phyloP scores from a whole-genome alignment of 1,140 invertebrate species.

The Hyposmocoma kahamanoa region DNA sequence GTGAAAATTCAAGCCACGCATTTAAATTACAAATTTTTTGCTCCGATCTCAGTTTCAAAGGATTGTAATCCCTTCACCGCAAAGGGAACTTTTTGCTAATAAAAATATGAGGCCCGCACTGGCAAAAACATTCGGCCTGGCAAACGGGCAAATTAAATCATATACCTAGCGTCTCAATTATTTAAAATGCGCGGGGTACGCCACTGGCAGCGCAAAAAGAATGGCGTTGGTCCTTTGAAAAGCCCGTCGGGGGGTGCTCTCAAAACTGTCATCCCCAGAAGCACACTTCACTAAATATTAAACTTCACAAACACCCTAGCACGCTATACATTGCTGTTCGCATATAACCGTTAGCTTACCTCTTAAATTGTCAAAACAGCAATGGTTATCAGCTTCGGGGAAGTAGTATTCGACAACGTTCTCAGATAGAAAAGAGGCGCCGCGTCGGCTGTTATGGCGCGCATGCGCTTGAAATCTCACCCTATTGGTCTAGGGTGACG shows the following conservation, averaged over 20 bases:
- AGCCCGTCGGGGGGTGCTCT: constrained; percentile 54
- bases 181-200: constrained; percentile 53
- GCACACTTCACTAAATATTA: constrained; percentile 41
- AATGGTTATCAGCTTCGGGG: constrained; percentile 33
- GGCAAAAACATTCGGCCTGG: constrained; percentile 32
- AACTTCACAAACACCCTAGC: constrained; percentile 23
- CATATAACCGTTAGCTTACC: constrained; percentile 15
- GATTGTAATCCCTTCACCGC: constrained; percentile 27
- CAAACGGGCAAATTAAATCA: constrained; percentile 67
- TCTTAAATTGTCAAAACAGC: constrained; percentile 31
- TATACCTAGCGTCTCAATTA: constrained; percentile 60
- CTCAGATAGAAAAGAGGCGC: constrained; percentile 40
- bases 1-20: no score
- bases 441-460: constrained; percentile 48
- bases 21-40: no score
- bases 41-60: constrained; percentile 17
- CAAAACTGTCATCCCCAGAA: constrained; percentile 65
- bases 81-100: constrained; percentile 15
- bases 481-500: constrained; percentile 69
- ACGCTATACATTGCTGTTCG: constrained; percentile 27
- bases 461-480: constrained; percentile 53
- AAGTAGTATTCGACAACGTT: constrained; percentile 22
- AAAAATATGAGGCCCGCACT: constrained; percentile 28
- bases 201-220: constrained; percentile 57
- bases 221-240: constrained; percentile 65